These are phyloP conservation scores for Cygnus olor DNA, from an alignment of 2,797 vertebrate species.

Conservation along the genomic window DNA sequence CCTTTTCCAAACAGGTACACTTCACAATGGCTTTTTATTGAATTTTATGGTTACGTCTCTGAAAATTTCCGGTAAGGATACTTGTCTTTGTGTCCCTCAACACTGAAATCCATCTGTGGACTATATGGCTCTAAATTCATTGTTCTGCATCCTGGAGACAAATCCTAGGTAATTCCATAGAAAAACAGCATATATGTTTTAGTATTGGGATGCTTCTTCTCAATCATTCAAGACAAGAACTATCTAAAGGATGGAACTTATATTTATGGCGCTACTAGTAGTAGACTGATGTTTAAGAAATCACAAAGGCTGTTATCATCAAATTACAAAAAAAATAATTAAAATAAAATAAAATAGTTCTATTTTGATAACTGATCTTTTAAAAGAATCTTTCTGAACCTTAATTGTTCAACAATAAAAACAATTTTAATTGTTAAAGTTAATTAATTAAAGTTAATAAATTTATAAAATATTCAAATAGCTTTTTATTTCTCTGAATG, in stretches of 20 bases:
- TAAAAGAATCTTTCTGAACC: neutral
- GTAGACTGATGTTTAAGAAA: neutral
- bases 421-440: neutral
- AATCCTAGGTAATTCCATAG: neutral
- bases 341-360: no score
- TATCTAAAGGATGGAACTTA: neutral
- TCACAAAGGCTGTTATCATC: neutral
- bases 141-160: neutral
- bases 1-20: neutral
- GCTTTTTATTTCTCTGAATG: neutral
- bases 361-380: neutral
- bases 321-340: neutral
- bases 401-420: neutral
- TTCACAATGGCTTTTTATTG: neutral
- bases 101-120: neutral
- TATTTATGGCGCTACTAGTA: neutral
- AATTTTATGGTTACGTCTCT: neutral
- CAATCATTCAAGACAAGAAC: neutral
- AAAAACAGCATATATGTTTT: neutral
- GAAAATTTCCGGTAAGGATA: neutral
- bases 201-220: neutral
- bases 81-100: neutral
- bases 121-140: neutral
- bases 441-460: neutral
- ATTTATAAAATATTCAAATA: neutral